These are phyloP conservation scores for Drosophila cyrtoloma DNA, from an alignment of 2,888 invertebrate genomes.

Conservation along the genomic window DNA sequence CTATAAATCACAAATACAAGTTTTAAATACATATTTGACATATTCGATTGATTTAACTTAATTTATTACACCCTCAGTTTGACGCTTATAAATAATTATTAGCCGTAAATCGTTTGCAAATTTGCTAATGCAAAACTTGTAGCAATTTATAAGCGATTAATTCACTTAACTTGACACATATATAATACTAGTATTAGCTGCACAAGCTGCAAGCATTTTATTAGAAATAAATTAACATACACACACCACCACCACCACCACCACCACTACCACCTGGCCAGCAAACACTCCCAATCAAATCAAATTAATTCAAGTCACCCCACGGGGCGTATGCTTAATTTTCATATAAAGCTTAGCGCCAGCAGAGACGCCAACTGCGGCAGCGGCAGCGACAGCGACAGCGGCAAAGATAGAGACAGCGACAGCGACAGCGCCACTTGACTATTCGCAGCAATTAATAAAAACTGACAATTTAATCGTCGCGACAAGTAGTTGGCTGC, in stretches of 20 bases:
- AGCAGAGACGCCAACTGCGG: conserved; percentile 35
- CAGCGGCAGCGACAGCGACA: background rate
- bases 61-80: background rate
- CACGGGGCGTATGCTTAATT: conserved; percentile 76
- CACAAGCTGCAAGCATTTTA: conserved; percentile 47
- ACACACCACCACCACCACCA: conserved; percentile 15
- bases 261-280: conserved; percentile 1
- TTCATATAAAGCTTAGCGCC: conserved; percentile 68
- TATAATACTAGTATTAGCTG: conserved; percentile 20
- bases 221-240: conserved; percentile 41
- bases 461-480: conserved; percentile 84
- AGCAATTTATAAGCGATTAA: conserved; percentile 20
- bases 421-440: conserved; percentile 47
- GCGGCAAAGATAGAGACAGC: conserved; percentile 21
- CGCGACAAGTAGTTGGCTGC: conserved; percentile 82
- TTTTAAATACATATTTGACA: background rate
- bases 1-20: conserved; percentile 1
- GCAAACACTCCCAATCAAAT: conserved; percentile 46
- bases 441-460: conserved; percentile 83
- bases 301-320: conserved; percentile 74
- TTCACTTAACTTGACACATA: conserved; percentile 22
- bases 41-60: background rate
- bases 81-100: conserved; percentile 20
- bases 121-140: conserved; percentile 31
- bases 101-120: conserved; percentile 26